Evolutionary conservation across 2,113 vertebrate species (phyloP), one percentile per base, ranked within the genome.

Genomic region (Gadus macrocephalus): DNA sequence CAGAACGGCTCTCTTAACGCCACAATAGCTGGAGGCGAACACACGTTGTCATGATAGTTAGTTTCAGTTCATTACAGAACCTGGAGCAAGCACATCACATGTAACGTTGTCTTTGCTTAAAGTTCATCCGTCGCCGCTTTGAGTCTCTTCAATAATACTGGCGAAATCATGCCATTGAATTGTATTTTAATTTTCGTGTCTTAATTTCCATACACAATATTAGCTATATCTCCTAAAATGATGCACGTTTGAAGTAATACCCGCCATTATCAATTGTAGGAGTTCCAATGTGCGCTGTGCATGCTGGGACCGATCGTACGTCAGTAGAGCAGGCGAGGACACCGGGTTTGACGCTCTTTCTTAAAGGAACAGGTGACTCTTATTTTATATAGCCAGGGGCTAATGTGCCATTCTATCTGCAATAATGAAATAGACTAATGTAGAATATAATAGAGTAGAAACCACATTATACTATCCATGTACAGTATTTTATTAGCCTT

Each of bases 231-330:
- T 15, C 35, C 68, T 25, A 62, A 69, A 67, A 25, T 62, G 53
- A 49, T 14, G 68, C 59, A 68, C 67, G 61, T 79, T 71, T 70
- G 27, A 27, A 78, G 78, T 68, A 91, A 85, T 78, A 87, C 89
- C 89, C 89, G 91, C 92, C 92, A 89, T 90, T 79, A 81, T 60
- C 61, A 79, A 81, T 77, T 69, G 86, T 87, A 86, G 66, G 83
- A 85, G 79, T 80, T 83, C 62, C 60, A 78, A 66, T 49, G 42
- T 49, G 56, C 60, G 78, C 59, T 35, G 79, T 74, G 89, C 88
- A 89, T 88, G 83, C 76, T 85, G 89, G 90, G 89, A 90, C 72
- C 64, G 12, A 5, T 31, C 2, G 3, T 2, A 81, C 85, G 90
- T 89, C 86, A 88, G 17, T 5, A 0, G 17, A 67, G 83, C 75